These are phyloP conservation scores for Corydoras maculifer DNA, from an alignment of 2,113 vertebrate species.

Conservation along the genomic window DNA sequence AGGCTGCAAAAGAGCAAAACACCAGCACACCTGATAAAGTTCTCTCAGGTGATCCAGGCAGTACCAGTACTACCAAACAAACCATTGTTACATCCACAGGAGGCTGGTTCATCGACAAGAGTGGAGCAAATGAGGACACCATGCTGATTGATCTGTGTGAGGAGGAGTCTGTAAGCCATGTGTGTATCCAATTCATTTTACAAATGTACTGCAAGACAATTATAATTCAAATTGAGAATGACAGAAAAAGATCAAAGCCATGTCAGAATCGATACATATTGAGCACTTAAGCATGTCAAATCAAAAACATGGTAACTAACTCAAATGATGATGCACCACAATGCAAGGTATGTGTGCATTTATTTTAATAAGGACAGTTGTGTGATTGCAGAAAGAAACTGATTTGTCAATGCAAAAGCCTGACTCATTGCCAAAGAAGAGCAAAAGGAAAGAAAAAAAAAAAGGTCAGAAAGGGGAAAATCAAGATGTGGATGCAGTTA, in stretches of 20 bases:
- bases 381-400: constrained; percentile 25
- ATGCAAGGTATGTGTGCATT: not conserved
- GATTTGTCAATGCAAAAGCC: constrained; percentile 66
- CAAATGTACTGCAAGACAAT: not conserved
- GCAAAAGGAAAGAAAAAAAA: constrained; percentile 58
- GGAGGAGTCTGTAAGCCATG: constrained; percentile 52
- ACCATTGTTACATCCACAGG: constrained; percentile 54
- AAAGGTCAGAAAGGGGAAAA: constrained; percentile 53
- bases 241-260: too few species aligned
- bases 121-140: constrained; percentile 32
- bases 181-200: too few species aligned
- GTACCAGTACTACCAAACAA: not conserved
- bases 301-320: too few species aligned
- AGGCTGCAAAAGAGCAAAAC: constrained; percentile 39
- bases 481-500: constrained; percentile 58
- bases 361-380: not conserved
- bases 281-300: too few species aligned
- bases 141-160: constrained; percentile 72
- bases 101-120: constrained; percentile 79
- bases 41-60: constrained; percentile 36
- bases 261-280: too few species aligned
- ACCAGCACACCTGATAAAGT: constrained; percentile 27
- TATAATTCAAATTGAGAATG: too few species aligned
- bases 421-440: constrained; percentile 56
- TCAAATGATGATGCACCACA: not conserved